Conservation (phyloP, 2,797 vertebrate genomes). For the Pelochelys cantorii region DNA sequence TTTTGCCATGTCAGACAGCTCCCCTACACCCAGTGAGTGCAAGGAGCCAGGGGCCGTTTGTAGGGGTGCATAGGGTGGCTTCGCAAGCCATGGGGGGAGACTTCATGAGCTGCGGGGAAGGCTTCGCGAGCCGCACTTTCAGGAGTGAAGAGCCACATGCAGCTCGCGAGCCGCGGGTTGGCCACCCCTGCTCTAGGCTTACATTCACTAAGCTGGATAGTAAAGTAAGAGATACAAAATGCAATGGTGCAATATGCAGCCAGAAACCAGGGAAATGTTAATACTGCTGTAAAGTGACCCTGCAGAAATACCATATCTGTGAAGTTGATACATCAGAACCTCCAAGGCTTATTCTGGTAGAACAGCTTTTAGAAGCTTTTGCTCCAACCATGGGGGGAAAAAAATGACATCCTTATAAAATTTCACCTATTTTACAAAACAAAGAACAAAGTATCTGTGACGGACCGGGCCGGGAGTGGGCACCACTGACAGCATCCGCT, state of each 20-base stretch:
- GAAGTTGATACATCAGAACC: neutral
- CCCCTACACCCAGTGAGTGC: no score
- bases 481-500: no score
- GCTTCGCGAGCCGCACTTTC: no score
- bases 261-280: neutral
- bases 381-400: rapidly evolving
- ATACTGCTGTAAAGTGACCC: neutral
- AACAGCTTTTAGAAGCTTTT: neutral
- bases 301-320: neutral
- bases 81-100: no score
- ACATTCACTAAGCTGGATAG: neutral
- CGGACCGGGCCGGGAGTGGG: no score
- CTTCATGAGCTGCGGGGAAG: no score
- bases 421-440: neutral
- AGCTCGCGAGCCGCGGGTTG: no score
- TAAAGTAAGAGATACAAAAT: neutral
- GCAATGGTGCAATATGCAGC: neutral
- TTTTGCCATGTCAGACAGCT: no score
- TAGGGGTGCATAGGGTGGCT: no score
- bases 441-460: no score
- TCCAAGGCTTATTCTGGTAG: neutral
- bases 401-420: neutral
- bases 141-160: no score
- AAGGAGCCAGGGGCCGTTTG: no score
- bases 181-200: neutral